Percentiles rank a stretch among this genome's conserved stretches.
Conservation (phyloP, 2,888 invertebrate species). For the Penaeus monodon region DNA sequence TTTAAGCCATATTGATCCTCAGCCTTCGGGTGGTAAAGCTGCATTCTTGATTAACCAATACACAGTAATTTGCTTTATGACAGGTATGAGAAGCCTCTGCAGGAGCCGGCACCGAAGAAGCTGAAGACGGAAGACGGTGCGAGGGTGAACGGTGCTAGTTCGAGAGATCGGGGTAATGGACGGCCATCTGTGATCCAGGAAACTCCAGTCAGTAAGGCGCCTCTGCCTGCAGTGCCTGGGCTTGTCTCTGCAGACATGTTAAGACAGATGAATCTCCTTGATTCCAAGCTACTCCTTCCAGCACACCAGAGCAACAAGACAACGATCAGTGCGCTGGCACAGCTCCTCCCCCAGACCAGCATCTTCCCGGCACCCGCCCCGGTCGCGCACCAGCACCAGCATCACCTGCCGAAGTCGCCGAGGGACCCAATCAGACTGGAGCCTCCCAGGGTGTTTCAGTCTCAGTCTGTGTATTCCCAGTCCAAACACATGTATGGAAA, state of each 20-base stretch:
- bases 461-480: conserved; percentile 62
- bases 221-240: conserved; percentile 61
- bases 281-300: conserved; percentile 61
- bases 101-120: conserved; percentile 57
- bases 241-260: conserved; percentile 62
- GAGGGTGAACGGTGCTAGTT: conserved; percentile 58
- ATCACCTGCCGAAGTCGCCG: conserved; percentile 42
- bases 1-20: too few relatives aligned
- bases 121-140: conserved; percentile 58
- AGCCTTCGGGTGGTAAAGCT: too few relatives aligned
- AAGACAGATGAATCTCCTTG: conserved; percentile 61
- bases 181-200: conserved; percentile 55
- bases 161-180: conserved; percentile 45
- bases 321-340: conserved; percentile 64
- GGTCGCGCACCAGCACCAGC: conserved; percentile 61
- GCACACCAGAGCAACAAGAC: conserved; percentile 65
- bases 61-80: conserved; percentile 10
- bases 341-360: conserved; percentile 64
- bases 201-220: conserved; percentile 36
- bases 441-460: conserved; percentile 64
- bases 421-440: conserved; percentile 59
- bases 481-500: conserved; percentile 64
- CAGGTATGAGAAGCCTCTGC: conserved; percentile 53
- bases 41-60: conserved; percentile 15
- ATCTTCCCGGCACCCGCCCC: conserved; percentile 65